Evolutionary conservation across 2,888 invertebrate species (phyloP), one percentile per base, ranked within the genome.

Genomic region (Pyrochroa serraticornis): DNA sequence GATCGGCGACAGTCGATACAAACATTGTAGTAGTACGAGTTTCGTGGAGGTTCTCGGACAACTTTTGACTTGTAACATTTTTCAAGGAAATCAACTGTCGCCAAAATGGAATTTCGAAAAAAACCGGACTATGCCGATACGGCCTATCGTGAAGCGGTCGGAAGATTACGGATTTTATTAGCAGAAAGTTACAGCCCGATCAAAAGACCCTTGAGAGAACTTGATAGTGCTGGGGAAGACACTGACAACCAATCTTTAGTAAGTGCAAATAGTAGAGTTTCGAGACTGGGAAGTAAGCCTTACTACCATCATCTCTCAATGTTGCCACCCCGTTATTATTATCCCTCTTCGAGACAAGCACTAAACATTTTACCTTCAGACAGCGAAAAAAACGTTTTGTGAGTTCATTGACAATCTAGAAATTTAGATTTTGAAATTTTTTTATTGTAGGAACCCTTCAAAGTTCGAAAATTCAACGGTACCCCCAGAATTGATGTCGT

Each of bases 141-240:
- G 68, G 92, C 92, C 5, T 92, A 93, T 72, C 87, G 90, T 66
- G 93, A 93, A 77, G 93, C 93, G 8, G 92, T 93, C 3, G 87
- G 88, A 0, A 87, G 92, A 60, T 79, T 93, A 45, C 85, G 91
- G 75, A 87, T 90, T 70, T 84, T 92, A 63, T 77, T 93, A 59
- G 88, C 90, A 0, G 92, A 92, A 65, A 90, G 90, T 62, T 91
- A 90, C 71, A 83, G 86, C 30, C 77, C 78, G 7, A 58, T 73
- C 6, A 75, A 72, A 55, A 84, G 90, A 59, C 79, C 82, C 56
- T 68, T 76, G 12, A 31, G 80, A 62, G 77, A 78, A 55, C 52
- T 77, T 43, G 83, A 84, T 68, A 83, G 83, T 67, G 83, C 84
- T 12, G 82, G 82, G 7, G 85, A 86, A 69, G 86, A 86, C 63